These are phyloP conservation scores for Cantharis rustica DNA, from an alignment of 2,888 invertebrate species.

Conservation along the genomic window DNA sequence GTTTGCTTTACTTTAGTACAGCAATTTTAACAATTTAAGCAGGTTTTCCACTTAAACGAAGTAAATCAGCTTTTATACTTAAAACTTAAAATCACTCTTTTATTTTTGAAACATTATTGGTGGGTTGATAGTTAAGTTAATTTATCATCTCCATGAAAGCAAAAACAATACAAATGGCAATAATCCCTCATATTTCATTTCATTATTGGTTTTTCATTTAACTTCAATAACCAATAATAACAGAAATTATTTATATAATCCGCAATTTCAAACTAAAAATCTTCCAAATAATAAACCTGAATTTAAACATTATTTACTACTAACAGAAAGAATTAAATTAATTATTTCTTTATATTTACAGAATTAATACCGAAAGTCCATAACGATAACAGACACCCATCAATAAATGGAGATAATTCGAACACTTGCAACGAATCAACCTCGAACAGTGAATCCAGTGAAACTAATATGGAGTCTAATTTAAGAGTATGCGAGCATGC, in stretches of 20 bases:
- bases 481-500: constrained; percentile 20
- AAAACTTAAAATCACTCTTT: neutral
- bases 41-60: neutral
- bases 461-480: neutral
- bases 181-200: neutral
- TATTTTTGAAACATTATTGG: neutral
- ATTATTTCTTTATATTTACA: neutral
- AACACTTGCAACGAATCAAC: neutral
- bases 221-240: neutral
- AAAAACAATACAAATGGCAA: neutral
- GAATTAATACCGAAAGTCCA: neutral
- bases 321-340: no score
- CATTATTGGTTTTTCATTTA: neutral
- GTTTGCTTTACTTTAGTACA: neutral
- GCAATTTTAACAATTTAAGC: neutral
- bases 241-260: neutral
- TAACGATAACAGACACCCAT: neutral
- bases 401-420: neutral
- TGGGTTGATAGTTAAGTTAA: neutral
- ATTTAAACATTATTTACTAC: no score
- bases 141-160: neutral
- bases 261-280: neutral
- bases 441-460: neutral
- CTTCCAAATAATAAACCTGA: neutral
- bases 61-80: neutral